Conservation (phyloP, 1,140 invertebrate genomes). For the Cecropterus lyciades region DNA sequence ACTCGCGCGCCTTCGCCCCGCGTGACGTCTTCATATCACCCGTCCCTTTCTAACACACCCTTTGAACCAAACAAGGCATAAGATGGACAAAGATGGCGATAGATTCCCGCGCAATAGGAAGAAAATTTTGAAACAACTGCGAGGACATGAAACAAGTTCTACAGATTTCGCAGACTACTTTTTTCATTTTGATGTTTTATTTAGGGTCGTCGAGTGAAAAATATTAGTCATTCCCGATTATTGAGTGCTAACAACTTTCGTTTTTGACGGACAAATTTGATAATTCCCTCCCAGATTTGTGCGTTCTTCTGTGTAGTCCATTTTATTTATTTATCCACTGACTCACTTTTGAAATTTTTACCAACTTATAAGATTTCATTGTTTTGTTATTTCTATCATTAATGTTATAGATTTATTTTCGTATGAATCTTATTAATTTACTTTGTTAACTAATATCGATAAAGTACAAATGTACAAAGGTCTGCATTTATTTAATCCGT, state of each 20-base stretch:
- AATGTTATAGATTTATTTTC: too few relatives aligned
- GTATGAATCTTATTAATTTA: too few relatives aligned
- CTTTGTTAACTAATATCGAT: too few relatives aligned
- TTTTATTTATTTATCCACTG: background rate
- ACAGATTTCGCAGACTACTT: conserved; percentile 75
- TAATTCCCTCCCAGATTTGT: conserved; percentile 32
- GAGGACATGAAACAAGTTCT: conserved; percentile 77
- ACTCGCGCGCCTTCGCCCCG: conserved; percentile 72
- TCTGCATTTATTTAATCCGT: too few relatives aligned
- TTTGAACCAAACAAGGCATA: conserved; percentile 26
- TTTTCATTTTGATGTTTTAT: conserved; percentile 71
- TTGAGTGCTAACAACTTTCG: conserved; percentile 50
- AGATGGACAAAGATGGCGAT: conserved; percentile 56
- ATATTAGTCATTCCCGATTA: conserved; percentile 51
- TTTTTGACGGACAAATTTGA: conserved; percentile 35
- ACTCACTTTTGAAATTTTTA: background rate
- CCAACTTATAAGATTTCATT: too few relatives aligned
- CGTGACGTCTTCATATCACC: conserved; percentile 79
- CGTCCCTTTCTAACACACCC: conserved; percentile 62
- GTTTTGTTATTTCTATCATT: too few relatives aligned
- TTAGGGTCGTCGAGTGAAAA: conserved; percentile 57
- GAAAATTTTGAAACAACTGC: conserved; percentile 78
- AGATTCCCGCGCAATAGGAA: conserved; percentile 67
- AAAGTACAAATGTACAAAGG: too few relatives aligned
- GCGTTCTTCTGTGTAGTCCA: conserved; percentile 4